Conservation (phyloP, 1,140 invertebrate species). For the Eriosoma lanigerum region DNA sequence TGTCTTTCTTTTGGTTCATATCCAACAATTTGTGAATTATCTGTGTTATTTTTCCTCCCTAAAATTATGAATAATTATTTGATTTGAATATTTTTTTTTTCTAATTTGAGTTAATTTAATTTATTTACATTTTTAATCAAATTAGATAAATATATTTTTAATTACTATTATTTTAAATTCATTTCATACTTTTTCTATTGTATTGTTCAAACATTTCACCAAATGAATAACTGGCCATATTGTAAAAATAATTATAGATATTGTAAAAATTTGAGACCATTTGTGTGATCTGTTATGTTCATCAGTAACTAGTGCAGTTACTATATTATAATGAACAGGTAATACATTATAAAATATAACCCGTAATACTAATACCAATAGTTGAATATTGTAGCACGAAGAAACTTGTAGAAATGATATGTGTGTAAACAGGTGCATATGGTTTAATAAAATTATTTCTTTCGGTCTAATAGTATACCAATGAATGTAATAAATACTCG, state of each 20-base stretch:
- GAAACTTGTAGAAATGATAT: slow-evolving; percentile 44
- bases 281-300: slow-evolving; percentile 19
- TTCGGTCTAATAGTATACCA: slow-evolving; percentile 26
- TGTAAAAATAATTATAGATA: slow-evolving; percentile 32
- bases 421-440: slow-evolving; percentile 41
- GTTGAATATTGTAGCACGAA: slow-evolving; percentile 45
- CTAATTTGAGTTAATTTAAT: background rate
- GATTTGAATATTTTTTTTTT: no score
- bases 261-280: slow-evolving; percentile 51
- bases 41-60: slow-evolving; percentile 28
- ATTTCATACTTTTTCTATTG: slow-evolving; percentile 43
- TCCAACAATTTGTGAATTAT: slow-evolving; percentile 35
- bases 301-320: slow-evolving; percentile 31
- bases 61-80: slow-evolving; percentile 6
- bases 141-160: no score
- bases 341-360: slow-evolving; percentile 47
- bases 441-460: slow-evolving; percentile 37
- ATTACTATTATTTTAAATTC: no score
- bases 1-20: background rate
- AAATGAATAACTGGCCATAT: slow-evolving; percentile 47
- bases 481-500: slow-evolving; percentile 22
- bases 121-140: background rate
- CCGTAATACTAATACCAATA: slow-evolving; percentile 44
- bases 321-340: slow-evolving; percentile 51
- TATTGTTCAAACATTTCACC: slow-evolving; percentile 41